These are phyloP conservation scores for Drosophila auraria DNA, from an alignment of 1,140 invertebrate species.

Conservation along the genomic window DNA sequence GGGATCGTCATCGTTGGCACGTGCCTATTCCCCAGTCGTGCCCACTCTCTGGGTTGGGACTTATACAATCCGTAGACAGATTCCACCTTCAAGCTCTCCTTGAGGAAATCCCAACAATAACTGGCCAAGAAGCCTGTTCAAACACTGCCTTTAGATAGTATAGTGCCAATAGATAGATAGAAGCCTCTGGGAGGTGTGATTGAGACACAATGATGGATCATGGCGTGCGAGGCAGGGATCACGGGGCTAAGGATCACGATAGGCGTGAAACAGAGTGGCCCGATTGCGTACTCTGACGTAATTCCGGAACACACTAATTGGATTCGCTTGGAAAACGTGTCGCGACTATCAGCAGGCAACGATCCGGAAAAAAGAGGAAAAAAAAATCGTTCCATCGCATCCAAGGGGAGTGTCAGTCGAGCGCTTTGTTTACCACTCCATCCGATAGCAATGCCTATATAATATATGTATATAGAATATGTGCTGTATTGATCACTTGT, in stretches of 20 bases:
- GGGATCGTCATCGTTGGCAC: not conserved
- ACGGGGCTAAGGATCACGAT: slow-evolving; percentile 33
- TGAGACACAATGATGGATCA: slow-evolving; percentile 23
- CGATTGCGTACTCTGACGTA: slow-evolving; percentile 45
- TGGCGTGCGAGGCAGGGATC: slow-evolving; percentile 6
- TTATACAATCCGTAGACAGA: not conserved
- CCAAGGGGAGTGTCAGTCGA: slow-evolving; percentile 44
- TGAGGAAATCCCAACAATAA: slow-evolving; percentile 24
- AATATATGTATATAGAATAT: not conserved
- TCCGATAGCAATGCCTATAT: slow-evolving; percentile 28
- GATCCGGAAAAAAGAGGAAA: slow-evolving; percentile 25
- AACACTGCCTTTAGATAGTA: slow-evolving; percentile 23
- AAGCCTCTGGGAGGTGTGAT: not conserved
- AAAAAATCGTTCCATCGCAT: slow-evolving; percentile 7
- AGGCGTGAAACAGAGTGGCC: not conserved
- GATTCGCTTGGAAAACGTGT: slow-evolving; percentile 61
- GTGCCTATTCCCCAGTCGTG: not conserved
- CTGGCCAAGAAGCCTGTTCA: slow-evolving; percentile 19
- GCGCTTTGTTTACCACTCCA: slow-evolving; percentile 67
- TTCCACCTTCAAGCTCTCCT: slow-evolving; percentile 20
- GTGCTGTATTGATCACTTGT: slow-evolving; percentile 21
- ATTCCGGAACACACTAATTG: slow-evolving; percentile 58
- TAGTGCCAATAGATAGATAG: not conserved
- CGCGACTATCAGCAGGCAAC: slow-evolving; percentile 38
- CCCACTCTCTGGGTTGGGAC: slow-evolving; percentile 3